phyloP scores from a whole-genome alignment of 2,888 invertebrate genomes.

The Chrysolina americana region DNA sequence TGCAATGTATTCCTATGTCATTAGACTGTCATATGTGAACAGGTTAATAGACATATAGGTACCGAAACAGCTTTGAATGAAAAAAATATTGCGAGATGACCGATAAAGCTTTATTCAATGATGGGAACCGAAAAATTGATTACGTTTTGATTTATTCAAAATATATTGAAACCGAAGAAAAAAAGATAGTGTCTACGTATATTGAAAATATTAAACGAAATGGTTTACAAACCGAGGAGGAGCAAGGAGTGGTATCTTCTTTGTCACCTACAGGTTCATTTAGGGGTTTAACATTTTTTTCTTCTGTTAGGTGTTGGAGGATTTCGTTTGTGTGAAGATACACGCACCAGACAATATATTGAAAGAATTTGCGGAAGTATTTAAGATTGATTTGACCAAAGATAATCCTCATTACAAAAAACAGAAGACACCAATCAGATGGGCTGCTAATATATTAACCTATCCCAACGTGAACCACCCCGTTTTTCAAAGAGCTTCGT shows the following conservation, averaged over 20 bases:
- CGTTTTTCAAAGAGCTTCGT: slow-evolving; percentile 57
- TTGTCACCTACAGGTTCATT: background rate
- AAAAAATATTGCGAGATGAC: background rate
- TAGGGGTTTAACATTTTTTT: background rate
- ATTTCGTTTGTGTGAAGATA: slow-evolving; percentile 59
- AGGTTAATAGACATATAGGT: too few species aligned
- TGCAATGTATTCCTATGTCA: background rate
- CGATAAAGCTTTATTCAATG: slow-evolving; percentile 16
- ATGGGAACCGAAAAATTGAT: slow-evolving; percentile 52
- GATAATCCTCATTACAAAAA: slow-evolving; percentile 51
- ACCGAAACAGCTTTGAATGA: background rate
- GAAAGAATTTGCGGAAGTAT: slow-evolving; percentile 53
- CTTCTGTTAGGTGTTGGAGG: slow-evolving; percentile 42
- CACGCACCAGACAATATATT: slow-evolving; percentile 62
- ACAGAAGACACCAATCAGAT: slow-evolving; percentile 23
- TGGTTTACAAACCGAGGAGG: slow-evolving; percentile 6
- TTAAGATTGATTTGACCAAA: slow-evolving; percentile 54
- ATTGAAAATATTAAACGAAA: background rate
- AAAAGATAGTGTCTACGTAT: background rate
- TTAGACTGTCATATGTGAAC: background rate
- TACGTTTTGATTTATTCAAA: slow-evolving; percentile 52
- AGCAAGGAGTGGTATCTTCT: background rate
- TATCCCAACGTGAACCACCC: slow-evolving; percentile 48
- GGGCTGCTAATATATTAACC: slow-evolving; percentile 54
- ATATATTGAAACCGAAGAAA: background rate